phyloP scores from a whole-genome alignment of 1,140 invertebrate species.

The Agrypnia vestita region DNA sequence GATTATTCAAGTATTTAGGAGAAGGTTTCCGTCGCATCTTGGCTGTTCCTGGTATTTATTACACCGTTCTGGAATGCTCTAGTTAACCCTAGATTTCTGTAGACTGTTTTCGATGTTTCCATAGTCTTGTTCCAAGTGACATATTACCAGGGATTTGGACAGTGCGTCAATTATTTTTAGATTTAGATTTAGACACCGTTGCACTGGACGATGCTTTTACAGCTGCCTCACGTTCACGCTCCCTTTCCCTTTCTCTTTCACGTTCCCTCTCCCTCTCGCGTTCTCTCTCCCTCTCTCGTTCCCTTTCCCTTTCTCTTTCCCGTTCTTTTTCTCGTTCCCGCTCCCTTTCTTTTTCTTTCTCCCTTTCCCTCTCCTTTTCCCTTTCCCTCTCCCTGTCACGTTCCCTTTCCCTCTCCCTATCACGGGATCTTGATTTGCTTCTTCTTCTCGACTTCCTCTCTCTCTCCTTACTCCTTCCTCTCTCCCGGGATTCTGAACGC shows the following conservation, averaged over 20 bases:
- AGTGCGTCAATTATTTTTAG: too few relatives aligned
- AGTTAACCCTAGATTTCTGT: too few relatives aligned
- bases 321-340: conserved; percentile 51
- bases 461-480: conserved; percentile 62
- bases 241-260: conserved; percentile 44
- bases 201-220: conserved; percentile 44
- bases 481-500: conserved; percentile 49
- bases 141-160: too few relatives aligned
- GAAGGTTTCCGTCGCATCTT: too few relatives aligned
- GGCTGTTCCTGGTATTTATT: too few relatives aligned
- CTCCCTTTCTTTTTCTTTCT: too few relatives aligned
- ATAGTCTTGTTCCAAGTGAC: too few relatives aligned
- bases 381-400: conserved; percentile 65
- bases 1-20: too few relatives aligned
- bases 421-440: conserved; percentile 59
- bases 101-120: too few relatives aligned
- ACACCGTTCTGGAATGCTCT: too few relatives aligned
- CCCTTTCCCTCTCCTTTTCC: conserved; percentile 63
- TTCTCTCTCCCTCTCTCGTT: conserved; percentile 76
- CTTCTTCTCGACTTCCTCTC: conserved; percentile 53
- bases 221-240: conserved; percentile 62
- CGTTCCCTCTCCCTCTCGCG: conserved; percentile 63
- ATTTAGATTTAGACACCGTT: conserved; percentile 47
- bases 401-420: conserved; percentile 73
- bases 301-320: conserved; percentile 71